Percentiles rank a stretch among this genome's conserved stretches.
These are phyloP conservation scores for Hirtodrosophila histrioides DNA, from an alignment of 2,888 invertebrate species.

Conservation along the genomic window DNA sequence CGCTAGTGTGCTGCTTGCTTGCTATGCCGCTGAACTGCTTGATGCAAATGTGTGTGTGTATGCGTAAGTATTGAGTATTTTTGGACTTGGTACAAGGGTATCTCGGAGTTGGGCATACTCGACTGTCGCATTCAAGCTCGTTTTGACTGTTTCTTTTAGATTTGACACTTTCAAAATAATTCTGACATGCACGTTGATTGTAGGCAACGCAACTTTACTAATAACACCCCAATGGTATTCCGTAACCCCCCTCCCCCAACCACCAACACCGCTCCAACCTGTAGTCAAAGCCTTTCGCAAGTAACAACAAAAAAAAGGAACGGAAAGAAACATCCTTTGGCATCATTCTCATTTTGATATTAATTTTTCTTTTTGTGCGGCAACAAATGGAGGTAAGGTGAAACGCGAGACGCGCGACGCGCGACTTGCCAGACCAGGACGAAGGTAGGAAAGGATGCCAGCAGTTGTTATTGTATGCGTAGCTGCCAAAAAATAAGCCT, in stretches of 20 bases:
- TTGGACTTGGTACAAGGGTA: too few relatives aligned
- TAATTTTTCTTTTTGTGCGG: not conserved
- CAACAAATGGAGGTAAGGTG: not conserved
- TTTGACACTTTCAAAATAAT: too few relatives aligned
- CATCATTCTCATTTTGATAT: constrained; percentile 21
- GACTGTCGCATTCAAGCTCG: too few relatives aligned
- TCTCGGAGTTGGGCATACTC: too few relatives aligned
- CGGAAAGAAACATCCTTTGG: constrained; percentile 2
- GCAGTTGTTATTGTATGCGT: constrained; percentile 42
- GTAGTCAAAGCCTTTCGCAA: constrained; percentile 17
- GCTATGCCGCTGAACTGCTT: too few relatives aligned
- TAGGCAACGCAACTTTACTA: constrained; percentile 1
- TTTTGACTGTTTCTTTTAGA: too few relatives aligned
- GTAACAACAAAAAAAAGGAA: not conserved
- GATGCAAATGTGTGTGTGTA: too few relatives aligned
- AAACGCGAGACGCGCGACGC: too few relatives aligned
- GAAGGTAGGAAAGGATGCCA: constrained; percentile 47
- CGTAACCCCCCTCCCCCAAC: not conserved
- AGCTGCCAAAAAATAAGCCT: constrained; percentile 50
- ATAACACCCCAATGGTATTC: constrained; percentile 26
- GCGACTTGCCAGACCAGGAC: not conserved
- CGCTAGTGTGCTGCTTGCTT: too few relatives aligned
- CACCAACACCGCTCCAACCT: not conserved
- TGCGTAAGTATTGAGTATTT: too few relatives aligned
- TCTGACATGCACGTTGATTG: too few relatives aligned